Evolutionary conservation across 2,113 vertebrate species (phyloP).

Genomic region (Hyla sarda): DNA sequence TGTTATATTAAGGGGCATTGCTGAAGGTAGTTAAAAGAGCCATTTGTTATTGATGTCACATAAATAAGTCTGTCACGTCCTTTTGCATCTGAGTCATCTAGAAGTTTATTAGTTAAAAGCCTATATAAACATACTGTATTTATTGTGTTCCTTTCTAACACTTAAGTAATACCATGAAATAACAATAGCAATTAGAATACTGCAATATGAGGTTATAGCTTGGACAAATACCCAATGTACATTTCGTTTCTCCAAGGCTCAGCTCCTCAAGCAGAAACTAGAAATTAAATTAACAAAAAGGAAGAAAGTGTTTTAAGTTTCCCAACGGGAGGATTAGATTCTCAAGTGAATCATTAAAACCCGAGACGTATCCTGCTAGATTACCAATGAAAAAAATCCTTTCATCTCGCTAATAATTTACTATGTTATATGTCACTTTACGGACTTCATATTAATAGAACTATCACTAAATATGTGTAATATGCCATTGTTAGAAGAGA

Average conservation of each 20-base stretch:
- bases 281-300: conserved; percentile 24
- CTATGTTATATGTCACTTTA: neutral
- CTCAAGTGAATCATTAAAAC: conserved; percentile 34
- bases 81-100: neutral
- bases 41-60: neutral
- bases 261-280: conserved; percentile 16
- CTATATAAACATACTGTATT: neutral
- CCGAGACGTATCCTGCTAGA: conserved; percentile 38
- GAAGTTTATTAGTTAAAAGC: neutral
- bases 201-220: neutral
- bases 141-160: neutral
- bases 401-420: conserved; percentile 18
- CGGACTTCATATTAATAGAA: conserved; percentile 28
- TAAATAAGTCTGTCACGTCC: neutral
- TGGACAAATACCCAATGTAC: neutral
- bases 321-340: conserved; percentile 43
- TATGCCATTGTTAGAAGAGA: conserved; percentile 18
- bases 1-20: neutral
- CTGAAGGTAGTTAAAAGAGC: neutral
- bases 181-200: conserved; percentile 21
- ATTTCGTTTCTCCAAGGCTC: conserved; percentile 8
- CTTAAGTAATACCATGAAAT: neutral
- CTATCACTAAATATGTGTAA: neutral
- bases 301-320: conserved; percentile 25
- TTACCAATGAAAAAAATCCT: conserved; percentile 21